These are phyloP conservation scores for Oryzias curvinotus DNA, from an alignment of 2,113 vertebrate species.

Conservation along the genomic window DNA sequence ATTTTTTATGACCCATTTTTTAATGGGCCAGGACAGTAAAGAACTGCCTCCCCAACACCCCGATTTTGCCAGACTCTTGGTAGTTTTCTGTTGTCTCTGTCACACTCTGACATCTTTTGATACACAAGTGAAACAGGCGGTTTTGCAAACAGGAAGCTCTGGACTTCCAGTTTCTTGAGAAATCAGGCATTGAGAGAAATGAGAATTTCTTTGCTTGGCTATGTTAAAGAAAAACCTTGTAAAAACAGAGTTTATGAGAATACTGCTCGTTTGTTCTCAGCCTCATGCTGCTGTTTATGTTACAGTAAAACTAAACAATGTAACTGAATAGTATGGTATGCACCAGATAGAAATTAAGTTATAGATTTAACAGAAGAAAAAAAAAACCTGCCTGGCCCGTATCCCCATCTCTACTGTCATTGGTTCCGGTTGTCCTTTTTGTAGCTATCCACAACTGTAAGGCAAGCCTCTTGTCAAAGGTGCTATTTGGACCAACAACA, in stretches of 20 bases:
- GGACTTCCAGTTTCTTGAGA: conserved; percentile 50
- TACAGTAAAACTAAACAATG: too few relatives aligned
- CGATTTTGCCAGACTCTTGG: neutral
- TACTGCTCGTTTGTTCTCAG: too few relatives aligned
- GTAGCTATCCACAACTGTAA: neutral
- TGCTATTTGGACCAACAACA: too few relatives aligned
- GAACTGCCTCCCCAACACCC: neutral
- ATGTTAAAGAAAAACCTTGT: neutral
- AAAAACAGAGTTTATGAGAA: too few relatives aligned
- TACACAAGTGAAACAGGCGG: neutral
- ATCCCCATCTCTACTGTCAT: neutral
- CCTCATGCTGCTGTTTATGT: too few relatives aligned
- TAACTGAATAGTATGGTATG: too few relatives aligned
- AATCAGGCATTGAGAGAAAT: conserved; percentile 41
- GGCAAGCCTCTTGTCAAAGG: too few relatives aligned
- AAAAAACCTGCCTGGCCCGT: too few relatives aligned
- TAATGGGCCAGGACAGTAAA: neutral
- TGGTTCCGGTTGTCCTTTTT: neutral
- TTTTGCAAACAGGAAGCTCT: conserved; percentile 50
- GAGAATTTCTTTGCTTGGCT: conserved; percentile 23
- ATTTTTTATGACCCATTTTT: neutral
- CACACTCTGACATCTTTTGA: conserved; percentile 24
- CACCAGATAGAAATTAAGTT: too few relatives aligned
- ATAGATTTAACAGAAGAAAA: too few relatives aligned
- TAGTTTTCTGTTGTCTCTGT: conserved; percentile 10